phyloP scores from a whole-genome alignment of 2,888 invertebrate genomes.

The Caenorhabditis virilis region DNA sequence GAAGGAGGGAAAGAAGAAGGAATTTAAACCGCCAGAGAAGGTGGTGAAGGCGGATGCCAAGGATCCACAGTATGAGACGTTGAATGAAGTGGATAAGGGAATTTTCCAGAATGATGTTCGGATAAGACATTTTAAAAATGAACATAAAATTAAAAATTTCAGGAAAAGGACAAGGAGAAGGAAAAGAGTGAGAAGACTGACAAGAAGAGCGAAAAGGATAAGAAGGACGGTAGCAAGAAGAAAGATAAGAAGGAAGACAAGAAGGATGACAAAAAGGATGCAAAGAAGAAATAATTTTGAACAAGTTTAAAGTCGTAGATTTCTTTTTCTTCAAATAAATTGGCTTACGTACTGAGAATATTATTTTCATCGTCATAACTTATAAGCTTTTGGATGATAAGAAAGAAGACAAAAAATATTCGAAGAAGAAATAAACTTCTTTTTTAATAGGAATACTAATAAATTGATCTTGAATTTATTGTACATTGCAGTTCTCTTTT shows the following conservation, averaged over 20 bases:
- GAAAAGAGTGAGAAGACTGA: conserved; percentile 1
- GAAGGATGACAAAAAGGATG: conserved; percentile 1
- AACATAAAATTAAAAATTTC: background rate
- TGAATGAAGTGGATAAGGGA: conserved; percentile 40
- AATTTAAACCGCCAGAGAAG: conserved; percentile 35
- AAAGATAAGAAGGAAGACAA: background rate
- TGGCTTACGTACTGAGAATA: too few relatives aligned
- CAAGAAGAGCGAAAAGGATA: conserved; percentile 2
- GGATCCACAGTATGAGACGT: conserved; percentile 48
- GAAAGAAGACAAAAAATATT: too few relatives aligned
- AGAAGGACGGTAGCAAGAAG: too few relatives aligned
- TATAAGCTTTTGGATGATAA: too few relatives aligned
- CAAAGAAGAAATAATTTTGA: too few relatives aligned
- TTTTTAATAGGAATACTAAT: too few relatives aligned
- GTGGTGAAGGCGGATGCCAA: conserved; percentile 42
- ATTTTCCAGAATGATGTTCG: conserved; percentile 36
- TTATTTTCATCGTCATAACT: too few relatives aligned
- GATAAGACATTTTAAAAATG: background rate
- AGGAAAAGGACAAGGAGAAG: conserved; percentile 4
- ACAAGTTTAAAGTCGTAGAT: too few relatives aligned
- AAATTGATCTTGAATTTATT: too few relatives aligned
- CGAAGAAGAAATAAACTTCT: too few relatives aligned
- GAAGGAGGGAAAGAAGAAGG: conserved; percentile 30
- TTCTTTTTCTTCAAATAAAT: too few relatives aligned
- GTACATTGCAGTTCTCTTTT: too few relatives aligned